These are phyloP conservation scores for Pachyramphus minor DNA, from an alignment of 2,113 vertebrate genomes.

Conservation along the genomic window DNA sequence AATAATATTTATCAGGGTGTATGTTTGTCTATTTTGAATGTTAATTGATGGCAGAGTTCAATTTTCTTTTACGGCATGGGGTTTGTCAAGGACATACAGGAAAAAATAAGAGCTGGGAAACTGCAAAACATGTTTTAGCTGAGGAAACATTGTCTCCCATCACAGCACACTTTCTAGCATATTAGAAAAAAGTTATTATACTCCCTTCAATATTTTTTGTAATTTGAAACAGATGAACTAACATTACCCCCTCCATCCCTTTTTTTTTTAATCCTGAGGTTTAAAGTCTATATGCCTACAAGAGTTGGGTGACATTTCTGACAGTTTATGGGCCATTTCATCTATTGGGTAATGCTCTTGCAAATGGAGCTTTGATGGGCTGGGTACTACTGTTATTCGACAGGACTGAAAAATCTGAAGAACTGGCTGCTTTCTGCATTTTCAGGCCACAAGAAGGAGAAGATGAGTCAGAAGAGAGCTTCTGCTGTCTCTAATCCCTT, in stretches of 20 bases:
- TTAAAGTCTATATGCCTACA: not conserved
- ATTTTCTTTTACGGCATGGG: not conserved
- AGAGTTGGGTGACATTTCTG: not conserved
- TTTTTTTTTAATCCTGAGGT: not conserved
- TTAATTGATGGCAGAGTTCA: constrained; percentile 31
- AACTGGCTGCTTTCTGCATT: not conserved
- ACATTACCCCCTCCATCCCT: not conserved
- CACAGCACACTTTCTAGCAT: not conserved
- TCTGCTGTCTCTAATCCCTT: not conserved
- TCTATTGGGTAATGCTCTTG: not conserved
- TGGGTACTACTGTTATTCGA: not conserved
- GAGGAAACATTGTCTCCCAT: not conserved
- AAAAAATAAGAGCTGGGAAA: not conserved
- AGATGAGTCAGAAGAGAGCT: not conserved
- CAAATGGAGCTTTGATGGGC: not conserved
- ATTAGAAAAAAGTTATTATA: not conserved
- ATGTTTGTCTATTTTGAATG: not conserved
- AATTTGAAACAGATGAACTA: not conserved
- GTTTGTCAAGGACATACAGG: constrained; percentile 2
- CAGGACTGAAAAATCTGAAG: not conserved
- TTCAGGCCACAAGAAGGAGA: not conserved
- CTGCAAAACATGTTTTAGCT: not conserved
- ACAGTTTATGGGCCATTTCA: not conserved
- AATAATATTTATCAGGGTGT: not conserved
- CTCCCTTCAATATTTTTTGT: not conserved